These are phyloP conservation scores for Polyploca ridens DNA, from an alignment of 2,888 invertebrate genomes.

Conservation along the genomic window DNA sequence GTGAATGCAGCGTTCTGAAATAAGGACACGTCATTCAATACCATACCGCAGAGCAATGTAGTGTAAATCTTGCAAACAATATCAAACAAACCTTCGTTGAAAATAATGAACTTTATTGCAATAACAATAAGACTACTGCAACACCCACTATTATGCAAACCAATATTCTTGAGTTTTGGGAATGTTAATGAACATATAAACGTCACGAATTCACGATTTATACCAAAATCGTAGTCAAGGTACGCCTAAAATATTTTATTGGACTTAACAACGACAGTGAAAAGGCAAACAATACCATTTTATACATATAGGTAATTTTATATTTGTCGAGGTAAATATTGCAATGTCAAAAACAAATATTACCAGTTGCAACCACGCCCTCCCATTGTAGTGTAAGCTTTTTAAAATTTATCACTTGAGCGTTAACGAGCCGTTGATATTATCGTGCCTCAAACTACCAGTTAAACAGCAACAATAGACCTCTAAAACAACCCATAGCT, in stretches of 20 bases:
- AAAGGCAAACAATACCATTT: slow-evolving; percentile 1
- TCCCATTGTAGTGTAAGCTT: slow-evolving; percentile 61
- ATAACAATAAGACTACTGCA: slow-evolving; percentile 35
- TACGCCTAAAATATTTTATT: background rate
- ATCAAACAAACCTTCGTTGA: slow-evolving; percentile 19
- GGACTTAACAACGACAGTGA: background rate
- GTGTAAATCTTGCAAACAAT: slow-evolving; percentile 33
- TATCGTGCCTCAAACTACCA: slow-evolving; percentile 58
- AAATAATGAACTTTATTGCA: slow-evolving; percentile 39
- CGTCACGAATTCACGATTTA: background rate
- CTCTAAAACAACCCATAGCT: slow-evolving; percentile 27
- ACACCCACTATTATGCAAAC: slow-evolving; percentile 43
- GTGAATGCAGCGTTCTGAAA: slow-evolving; percentile 58
- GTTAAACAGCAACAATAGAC: slow-evolving; percentile 56
- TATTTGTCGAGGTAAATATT: slow-evolving; percentile 12
- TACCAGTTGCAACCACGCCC: slow-evolving; percentile 53
- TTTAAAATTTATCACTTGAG: slow-evolving; percentile 72
- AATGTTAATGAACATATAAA: no score
- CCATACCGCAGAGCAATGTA: slow-evolving; percentile 54
- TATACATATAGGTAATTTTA: slow-evolving; percentile 10
- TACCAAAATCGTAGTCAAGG: background rate
- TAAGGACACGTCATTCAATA: slow-evolving; percentile 74
- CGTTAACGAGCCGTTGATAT: slow-evolving; percentile 73
- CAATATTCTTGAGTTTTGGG: slow-evolving; percentile 32
- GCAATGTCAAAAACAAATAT: slow-evolving; percentile 33